Percentiles rank a stretch among this genome's conserved stretches.
These are phyloP conservation scores for Trinorchestia longiramus DNA, from an alignment of 1,140 invertebrate species.

Conservation along the genomic window DNA sequence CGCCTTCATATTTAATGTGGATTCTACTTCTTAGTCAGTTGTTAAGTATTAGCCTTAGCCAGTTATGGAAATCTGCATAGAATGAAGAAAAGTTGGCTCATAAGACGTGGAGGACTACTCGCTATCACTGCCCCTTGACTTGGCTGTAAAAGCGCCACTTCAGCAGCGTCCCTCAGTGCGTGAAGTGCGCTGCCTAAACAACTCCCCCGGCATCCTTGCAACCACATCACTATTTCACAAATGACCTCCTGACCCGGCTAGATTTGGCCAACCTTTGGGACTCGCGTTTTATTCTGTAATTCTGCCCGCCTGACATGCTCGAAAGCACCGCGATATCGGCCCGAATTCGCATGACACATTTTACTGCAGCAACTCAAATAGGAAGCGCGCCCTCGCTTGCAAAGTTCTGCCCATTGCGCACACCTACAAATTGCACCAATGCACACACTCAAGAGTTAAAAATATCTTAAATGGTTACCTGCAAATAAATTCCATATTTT, in stretches of 20 bases:
- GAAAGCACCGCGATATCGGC: background rate
- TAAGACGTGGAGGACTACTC: no score
- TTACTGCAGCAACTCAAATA: background rate
- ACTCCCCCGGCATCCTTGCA: background rate
- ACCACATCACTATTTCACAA: background rate
- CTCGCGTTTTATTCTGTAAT: background rate
- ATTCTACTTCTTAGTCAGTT: background rate
- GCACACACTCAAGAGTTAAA: background rate
- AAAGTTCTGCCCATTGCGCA: background rate
- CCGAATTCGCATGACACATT: background rate
- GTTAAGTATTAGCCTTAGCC: background rate
- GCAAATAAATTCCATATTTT: background rate
- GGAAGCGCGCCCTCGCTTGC: background rate
- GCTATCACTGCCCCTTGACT: background rate
- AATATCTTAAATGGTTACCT: background rate
- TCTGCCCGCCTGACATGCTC: background rate
- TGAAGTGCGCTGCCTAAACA: background rate
- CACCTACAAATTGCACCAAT: background rate
- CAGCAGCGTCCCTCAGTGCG: background rate
- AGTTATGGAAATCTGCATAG: no score
- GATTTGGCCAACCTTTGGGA: background rate
- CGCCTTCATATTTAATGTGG: background rate
- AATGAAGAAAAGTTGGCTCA: background rate
- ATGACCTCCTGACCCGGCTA: background rate
- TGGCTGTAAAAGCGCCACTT: background rate